Evolutionary conservation across 2,888 invertebrate genomes (phyloP), one percentile per base, ranked within the genome.

Genomic region (Blastobasis lacticolella): DNA sequence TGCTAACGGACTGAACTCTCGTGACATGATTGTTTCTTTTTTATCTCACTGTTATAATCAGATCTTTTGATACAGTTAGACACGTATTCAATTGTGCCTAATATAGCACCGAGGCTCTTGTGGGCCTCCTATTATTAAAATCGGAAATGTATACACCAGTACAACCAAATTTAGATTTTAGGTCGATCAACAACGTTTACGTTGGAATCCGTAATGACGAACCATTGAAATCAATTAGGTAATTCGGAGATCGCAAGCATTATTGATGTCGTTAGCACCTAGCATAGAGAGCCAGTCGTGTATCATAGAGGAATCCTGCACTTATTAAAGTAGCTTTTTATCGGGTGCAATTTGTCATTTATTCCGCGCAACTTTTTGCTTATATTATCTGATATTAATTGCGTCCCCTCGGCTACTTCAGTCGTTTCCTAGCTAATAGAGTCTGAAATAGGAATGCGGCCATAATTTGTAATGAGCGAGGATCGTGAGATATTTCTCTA

Each of bases 391-490:
- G 61, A 71, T 73, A 75, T 79, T 82, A 83, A 84, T 81, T 79
- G 75, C 67, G 61, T 71, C 64, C 60, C 65, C 60, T 58, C 56
- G 60, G 62, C 64, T 65, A 66, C 53, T 51, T 50, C 46, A 62
- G 68, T 69, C 64, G 72, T 78, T 78, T 73, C 69, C 70, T 73
- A 68, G 67, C 66, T 79, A 77, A 80, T 76, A 73, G 66, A 70
- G 68, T 62, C 63, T 68, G 77, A 75, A 73, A 67, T 70, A 75
- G 81, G 84, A 87, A 87, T 87, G 87, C 88, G 82, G 75, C 67
- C 78, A 86, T 87, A 86, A 88, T 87, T 86, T 84, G 87, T 87
- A 87, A 87, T 87, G 80, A 86, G 82, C 69, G 66, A 75, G 79
- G 80, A 81, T 87, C 81, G 81, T 81, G 81, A 80, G 80, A 75